Base-by-base conservation (phyloP, 1,140 invertebrate species). In the Cotesia typhae region DNA sequence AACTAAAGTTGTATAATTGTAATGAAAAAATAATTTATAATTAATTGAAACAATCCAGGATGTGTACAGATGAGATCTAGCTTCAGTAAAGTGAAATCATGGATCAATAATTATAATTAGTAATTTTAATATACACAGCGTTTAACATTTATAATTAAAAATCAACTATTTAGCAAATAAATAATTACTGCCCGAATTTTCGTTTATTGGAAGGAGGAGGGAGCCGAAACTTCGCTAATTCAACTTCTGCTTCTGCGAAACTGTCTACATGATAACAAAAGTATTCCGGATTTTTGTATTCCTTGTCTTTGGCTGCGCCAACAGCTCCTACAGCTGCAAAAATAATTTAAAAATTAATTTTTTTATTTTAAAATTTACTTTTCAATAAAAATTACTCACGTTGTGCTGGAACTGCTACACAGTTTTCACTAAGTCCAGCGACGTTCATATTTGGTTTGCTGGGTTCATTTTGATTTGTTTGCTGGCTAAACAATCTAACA, bases 231-330 rank as follows among this genome's bases (percentile, higher is more conserved):
- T 94, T 92, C 10, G 88, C 85, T 91, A 96, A 92, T 88, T 96
- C 94, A 14, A 95, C 89, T 88, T 96, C 94, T 63, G 94, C 92
- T 84, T 96, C 94, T 76, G 91, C 93, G 79, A 92, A 96, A 72
- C 92, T 93, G 77, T 90, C 91, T 35, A 89, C 88, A 78, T 95
- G 90, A 78, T 96, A 96, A 75, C 89, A 91, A 79, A 92, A 97
- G 81, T 96, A 96, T 86, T 96, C 95, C 0, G 94, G 93, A 78
- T 94, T 94, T 87, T 95, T 95, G 80, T 96, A 97, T 2, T 90
- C 87, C 41, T 89, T 90, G 71, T 88, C 84, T 81, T 94, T 93
- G 1, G 90, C 88, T 41, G 94, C 93, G 53, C 91, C 91, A 52
- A 47, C 41, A 10, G 93, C 93, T 67, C 94, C 91, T 3, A 91